These are phyloP conservation scores for Ptychadena robeensis DNA, from an alignment of 2,797 vertebrate species.

Conservation along the genomic window DNA sequence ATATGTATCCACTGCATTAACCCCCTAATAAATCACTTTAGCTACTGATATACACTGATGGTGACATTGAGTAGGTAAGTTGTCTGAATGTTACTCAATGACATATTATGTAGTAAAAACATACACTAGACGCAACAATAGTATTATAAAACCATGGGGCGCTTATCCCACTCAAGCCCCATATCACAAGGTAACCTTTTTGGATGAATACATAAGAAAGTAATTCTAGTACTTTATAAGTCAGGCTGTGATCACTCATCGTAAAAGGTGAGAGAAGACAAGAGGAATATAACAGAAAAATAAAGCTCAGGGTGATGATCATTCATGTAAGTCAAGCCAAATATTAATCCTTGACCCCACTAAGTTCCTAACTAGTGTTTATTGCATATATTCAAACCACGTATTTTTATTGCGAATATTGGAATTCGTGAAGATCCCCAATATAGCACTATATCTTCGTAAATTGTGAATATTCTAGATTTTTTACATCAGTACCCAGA, in stretches of 20 bases:
- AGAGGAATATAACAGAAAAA: not conserved
- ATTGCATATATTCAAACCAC: too few species aligned
- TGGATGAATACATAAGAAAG: slow-evolving; percentile 34
- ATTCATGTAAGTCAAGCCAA: too few species aligned
- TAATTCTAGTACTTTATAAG: slow-evolving; percentile 28
- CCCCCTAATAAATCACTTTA: not conserved
- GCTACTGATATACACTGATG: not conserved
- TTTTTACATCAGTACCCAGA: too few species aligned
- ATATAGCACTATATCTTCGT: too few species aligned
- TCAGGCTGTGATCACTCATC: slow-evolving; percentile 17
- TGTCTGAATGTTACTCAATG: not conserved
- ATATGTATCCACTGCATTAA: not conserved
- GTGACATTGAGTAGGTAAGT: not conserved
- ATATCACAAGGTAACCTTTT: slow-evolving; percentile 46
- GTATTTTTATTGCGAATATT: too few species aligned
- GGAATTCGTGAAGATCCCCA: too few species aligned
- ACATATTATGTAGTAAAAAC: slow-evolving; percentile 43
- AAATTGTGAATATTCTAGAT: too few species aligned
- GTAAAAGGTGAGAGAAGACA: slow-evolving; percentile 1
- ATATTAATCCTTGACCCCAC: too few species aligned
- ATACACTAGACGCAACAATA: slow-evolving; percentile 24
- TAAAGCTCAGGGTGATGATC: too few species aligned
- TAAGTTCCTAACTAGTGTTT: too few species aligned
- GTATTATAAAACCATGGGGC: slow-evolving; percentile 33
- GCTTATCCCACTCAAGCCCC: slow-evolving; percentile 1